phyloP scores from a whole-genome alignment of 2,888 invertebrate species.

The Rotaria sp. region DNA sequence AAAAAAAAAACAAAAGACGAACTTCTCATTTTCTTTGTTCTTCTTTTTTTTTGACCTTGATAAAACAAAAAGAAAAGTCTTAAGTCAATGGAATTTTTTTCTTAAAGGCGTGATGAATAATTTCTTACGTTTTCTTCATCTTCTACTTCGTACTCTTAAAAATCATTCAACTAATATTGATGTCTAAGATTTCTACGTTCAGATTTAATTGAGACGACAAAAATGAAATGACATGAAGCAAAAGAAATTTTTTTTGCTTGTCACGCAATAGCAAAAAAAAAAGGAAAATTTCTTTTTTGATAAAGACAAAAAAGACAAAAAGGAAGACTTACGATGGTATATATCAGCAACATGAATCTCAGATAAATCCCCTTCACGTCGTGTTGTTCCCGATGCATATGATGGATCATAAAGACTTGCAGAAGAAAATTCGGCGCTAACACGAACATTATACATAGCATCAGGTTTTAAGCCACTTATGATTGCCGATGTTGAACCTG shows the following conservation, averaged over 20 bases:
- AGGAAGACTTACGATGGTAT: not conserved
- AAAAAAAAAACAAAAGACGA: too few relatives aligned
- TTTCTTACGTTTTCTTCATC: not conserved
- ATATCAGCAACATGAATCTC: slow-evolving; percentile 10
- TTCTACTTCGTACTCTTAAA: not conserved
- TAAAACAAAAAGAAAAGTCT: too few relatives aligned
- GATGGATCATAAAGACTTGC: not conserved
- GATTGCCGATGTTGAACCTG: not conserved
- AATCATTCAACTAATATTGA: too few relatives aligned
- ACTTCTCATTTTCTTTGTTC: too few relatives aligned
- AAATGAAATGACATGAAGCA: not conserved
- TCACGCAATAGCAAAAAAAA: not conserved
- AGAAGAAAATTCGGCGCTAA: not conserved
- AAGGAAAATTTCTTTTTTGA: not conserved
- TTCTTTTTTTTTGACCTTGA: not conserved
- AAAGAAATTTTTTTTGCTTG: not conserved
- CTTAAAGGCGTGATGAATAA: too few relatives aligned
- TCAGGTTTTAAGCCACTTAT: not conserved
- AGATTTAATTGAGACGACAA: not conserved
- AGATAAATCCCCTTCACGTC: not conserved
- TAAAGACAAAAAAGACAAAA: not conserved
- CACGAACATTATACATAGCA: slow-evolving; percentile 26
- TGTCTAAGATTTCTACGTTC: not conserved
- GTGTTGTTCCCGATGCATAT: not conserved
- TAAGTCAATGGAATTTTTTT: not conserved